Base-by-base conservation (phyloP, 2,888 invertebrate genomes). In the Drosophila eohydei region DNA sequence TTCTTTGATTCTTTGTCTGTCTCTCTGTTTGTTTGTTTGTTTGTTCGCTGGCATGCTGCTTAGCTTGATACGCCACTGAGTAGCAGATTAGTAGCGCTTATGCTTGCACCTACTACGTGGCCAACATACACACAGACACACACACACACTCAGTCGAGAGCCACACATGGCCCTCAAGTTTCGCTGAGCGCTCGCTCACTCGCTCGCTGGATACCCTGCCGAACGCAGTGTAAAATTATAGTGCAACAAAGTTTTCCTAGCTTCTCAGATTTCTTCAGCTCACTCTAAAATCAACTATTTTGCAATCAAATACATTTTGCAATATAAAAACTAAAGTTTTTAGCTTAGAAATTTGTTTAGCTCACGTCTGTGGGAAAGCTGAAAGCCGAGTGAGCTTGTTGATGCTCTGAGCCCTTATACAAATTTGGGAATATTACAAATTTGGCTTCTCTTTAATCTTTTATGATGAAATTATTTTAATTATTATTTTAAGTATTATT, bases 21-120 rank as follows among this genome's bases (percentile, higher is more conserved):
- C 36, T 50, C 36, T 52, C 50, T 57, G 70, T 73, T 59, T 70
- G 82, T 69, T 65, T 73, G 88, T 71, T 71, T 74, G 88, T 71
- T 88, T 83, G 78, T 60, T 75, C 55, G 61, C 61, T 78, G 71
- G 78, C 78, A 80, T 80, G 78, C 78, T 80, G 71, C 73, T 89
- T 83, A 87, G 89, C 83, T 87, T 86, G 84, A 84, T 84, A 84
- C 84, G 84, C 89, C 84, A 84, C 89, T 84, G 84, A 84, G 84
- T 89, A 84, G 84, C 84, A 89, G 84, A 84, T 89, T 84, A 84
- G 89, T 83, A 89, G 84, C 84, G 84, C 84, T 84, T 84, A 89
- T 87, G 89, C 87, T 89, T 84, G 84, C 84, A 84, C 89, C 84
- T 89, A 89, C 89, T 86, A 84, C 84, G 84, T 84, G 84, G 78